A percentile compares a stretch with the other conserved stretches of the same genome.
Conservation (phyloP, 2,888 invertebrate genomes). For the Epistrophella euchroma region DNA sequence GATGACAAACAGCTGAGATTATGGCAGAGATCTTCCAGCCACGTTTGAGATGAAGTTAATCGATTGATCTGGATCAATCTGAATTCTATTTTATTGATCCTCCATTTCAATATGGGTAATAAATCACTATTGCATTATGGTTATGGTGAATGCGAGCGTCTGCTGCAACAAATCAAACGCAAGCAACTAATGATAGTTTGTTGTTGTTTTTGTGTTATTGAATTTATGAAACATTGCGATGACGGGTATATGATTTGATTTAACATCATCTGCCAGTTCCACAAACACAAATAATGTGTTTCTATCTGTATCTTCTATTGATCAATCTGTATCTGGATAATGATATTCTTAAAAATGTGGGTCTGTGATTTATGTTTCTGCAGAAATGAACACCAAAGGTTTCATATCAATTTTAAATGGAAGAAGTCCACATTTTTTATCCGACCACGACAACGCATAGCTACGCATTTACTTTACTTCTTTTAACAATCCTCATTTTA, state of each 20-base stretch:
- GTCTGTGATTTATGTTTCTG: conserved; percentile 67
- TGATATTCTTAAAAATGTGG: conserved; percentile 63
- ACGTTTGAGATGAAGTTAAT: not conserved
- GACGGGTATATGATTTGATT: conserved; percentile 40
- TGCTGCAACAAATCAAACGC: conserved; percentile 58
- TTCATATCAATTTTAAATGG: conserved; percentile 1
- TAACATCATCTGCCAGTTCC: conserved; percentile 33
- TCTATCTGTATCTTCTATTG: not conserved
- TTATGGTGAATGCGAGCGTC: conserved; percentile 53
- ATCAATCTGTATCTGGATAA: conserved; percentile 1
- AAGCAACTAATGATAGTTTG: conserved; percentile 37
- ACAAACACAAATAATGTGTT: too few relatives aligned
- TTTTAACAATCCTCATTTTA: conserved; percentile 30
- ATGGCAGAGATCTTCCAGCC: not conserved
- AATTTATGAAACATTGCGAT: conserved; percentile 66
- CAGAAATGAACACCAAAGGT: conserved; percentile 49
- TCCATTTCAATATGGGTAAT: conserved; percentile 26
- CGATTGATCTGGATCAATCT: conserved; percentile 12
- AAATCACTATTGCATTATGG: conserved; percentile 57
- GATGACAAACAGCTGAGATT: not conserved
- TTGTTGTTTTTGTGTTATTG: conserved; percentile 7
- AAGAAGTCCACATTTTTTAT: not conserved
- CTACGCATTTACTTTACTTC: conserved; percentile 54
- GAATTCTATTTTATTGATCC: not conserved
- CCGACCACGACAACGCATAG: not conserved